phyloP scores from a whole-genome alignment of 1,140 invertebrate genomes.

The Bombus picipes region DNA sequence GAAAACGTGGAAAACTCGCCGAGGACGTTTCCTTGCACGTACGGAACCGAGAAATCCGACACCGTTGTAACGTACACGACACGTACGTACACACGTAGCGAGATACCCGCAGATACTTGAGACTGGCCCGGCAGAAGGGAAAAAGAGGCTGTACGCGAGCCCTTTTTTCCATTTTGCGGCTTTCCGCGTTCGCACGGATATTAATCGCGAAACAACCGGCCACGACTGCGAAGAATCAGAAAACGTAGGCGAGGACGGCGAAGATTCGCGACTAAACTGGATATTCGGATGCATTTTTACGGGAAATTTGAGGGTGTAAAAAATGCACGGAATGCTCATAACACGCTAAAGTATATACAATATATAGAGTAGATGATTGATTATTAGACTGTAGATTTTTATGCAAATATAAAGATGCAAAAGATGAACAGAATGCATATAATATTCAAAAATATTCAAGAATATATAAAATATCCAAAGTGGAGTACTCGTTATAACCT shows the following conservation, averaged over 20 bases:
- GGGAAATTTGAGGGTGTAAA: too few species aligned
- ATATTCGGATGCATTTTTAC: too few species aligned
- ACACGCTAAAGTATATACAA: too few species aligned
- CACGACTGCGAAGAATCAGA: not conserved
- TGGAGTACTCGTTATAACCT: too few species aligned
- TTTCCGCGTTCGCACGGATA: slow-evolving; percentile 45
- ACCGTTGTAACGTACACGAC: not conserved
- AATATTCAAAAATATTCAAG: too few species aligned
- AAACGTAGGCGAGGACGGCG: not conserved
- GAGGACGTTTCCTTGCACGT: slow-evolving; percentile 11
- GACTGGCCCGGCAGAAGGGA: not conserved
- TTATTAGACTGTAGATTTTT: too few species aligned
- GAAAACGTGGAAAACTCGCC: not conserved
- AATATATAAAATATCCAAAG: too few species aligned
- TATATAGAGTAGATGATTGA: too few species aligned
- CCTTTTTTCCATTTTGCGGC: slow-evolving; percentile 25
- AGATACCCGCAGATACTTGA: slow-evolving; percentile 32
- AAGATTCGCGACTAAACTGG: not conserved
- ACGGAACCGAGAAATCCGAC: slow-evolving; percentile 29
- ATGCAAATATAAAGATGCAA: too few species aligned
- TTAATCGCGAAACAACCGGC: slow-evolving; percentile 27
- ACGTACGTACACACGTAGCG: not conserved
- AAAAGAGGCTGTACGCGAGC: not conserved
- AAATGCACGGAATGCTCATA: too few species aligned
- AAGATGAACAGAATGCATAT: too few species aligned